Evolutionary conservation across 2,797 vertebrate genomes (phyloP).

Genomic region (Eulemur rubriventer): DNA sequence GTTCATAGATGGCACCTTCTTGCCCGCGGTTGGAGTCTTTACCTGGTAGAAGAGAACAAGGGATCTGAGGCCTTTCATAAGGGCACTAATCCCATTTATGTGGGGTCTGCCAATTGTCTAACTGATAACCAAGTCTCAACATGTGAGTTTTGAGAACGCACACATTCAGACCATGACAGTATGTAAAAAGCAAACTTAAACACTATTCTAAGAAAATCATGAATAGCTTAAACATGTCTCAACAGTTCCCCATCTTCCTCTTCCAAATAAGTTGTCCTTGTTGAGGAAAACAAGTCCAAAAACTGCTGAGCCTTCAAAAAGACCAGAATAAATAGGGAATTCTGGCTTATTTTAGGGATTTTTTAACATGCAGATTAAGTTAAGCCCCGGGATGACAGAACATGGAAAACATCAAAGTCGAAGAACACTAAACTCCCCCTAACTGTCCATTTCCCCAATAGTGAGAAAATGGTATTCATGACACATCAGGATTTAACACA

Average conservation of each 20-base stretch:
- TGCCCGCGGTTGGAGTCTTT: not conserved
- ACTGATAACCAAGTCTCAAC: not conserved
- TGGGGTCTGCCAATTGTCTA: not conserved
- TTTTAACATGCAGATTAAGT: not conserved
- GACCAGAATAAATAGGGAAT: not conserved
- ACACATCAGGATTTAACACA: not conserved
- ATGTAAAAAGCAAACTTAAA: not conserved
- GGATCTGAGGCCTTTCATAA: not conserved
- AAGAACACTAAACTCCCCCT: not conserved
- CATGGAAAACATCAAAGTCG: not conserved
- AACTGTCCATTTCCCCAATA: not conserved
- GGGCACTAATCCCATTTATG: not conserved
- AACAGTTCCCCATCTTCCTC: not conserved
- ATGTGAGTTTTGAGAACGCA: not conserved
- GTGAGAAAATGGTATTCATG: not conserved
- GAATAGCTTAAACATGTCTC: not conserved
- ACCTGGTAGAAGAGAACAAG: not conserved
- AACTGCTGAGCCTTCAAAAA: not conserved
- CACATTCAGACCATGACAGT: not conserved
- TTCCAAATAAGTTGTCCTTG: not conserved
- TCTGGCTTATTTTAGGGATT: not conserved
- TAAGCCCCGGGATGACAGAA: not conserved
- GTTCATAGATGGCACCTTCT: not conserved
- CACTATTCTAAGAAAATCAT: not conserved
- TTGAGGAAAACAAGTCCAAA: not conserved